Evolutionary conservation across 2,888 invertebrate species (phyloP).

Genomic region (Drosophila ochracea): DNA sequence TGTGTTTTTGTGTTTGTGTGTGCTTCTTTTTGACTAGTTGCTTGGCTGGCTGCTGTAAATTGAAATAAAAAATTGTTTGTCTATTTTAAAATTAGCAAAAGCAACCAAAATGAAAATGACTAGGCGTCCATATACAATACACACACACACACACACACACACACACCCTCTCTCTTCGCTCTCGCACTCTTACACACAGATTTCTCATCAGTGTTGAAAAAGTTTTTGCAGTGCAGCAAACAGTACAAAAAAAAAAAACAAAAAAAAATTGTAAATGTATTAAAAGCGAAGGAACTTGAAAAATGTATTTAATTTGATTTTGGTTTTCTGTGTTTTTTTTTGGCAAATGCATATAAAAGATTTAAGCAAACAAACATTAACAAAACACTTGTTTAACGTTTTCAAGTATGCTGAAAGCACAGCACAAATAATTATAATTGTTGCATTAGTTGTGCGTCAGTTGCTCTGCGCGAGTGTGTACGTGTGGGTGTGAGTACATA

Average conservation of each 20-base stretch:
- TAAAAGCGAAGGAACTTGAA: constrained; percentile 56
- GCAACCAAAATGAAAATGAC: constrained; percentile 73
- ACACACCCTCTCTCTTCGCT: background rate
- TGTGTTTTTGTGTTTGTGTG: constrained; percentile 16
- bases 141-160: constrained; percentile 3
- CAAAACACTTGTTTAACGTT: constrained; percentile 78
- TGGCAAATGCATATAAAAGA: constrained; percentile 66
- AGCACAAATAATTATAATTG: constrained; percentile 13
- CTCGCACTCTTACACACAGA: background rate
- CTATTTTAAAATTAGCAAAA: constrained; percentile 79
- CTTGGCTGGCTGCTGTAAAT: constrained; percentile 64
- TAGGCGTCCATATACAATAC: constrained; percentile 47
- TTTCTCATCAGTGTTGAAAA: constrained; percentile 30
- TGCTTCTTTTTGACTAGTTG: constrained; percentile 26
- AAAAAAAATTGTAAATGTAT: constrained; percentile 24
- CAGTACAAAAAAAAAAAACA: constrained; percentile 1
- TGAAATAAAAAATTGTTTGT: constrained; percentile 77
- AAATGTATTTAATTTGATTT: constrained; percentile 57
- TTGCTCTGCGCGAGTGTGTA: constrained; percentile 18
- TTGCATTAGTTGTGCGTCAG: constrained; percentile 18
- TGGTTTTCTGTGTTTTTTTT: constrained; percentile 18
- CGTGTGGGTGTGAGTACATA: constrained; percentile 53
- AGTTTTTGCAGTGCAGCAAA: constrained; percentile 47
- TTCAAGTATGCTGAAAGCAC: constrained; percentile 74
- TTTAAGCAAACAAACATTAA: constrained; percentile 78